Evolutionary conservation across 2,888 invertebrate genomes (phyloP).

Genomic region (Cylloceria caligata): DNA sequence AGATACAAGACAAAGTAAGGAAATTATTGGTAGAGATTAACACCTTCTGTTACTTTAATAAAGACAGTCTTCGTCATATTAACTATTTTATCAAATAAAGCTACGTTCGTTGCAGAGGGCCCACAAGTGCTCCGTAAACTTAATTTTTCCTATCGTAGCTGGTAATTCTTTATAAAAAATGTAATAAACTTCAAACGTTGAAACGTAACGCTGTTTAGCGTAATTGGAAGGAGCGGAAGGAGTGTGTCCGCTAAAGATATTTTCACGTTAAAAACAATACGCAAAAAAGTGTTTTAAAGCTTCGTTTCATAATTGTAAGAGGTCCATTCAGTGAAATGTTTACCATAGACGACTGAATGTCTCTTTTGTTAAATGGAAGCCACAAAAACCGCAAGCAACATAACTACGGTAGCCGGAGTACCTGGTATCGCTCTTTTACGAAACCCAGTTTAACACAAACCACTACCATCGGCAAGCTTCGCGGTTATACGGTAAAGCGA

Average conservation of each 20-base stretch:
- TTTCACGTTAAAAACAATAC: neutral
- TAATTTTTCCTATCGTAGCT: too few relatives aligned
- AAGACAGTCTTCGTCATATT: neutral
- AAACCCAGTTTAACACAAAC: neutral
- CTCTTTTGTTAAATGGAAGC: neutral
- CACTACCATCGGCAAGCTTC: conserved; percentile 9
- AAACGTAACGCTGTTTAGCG: too few relatives aligned
- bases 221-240: too few relatives aligned
- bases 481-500: conserved; percentile 27
- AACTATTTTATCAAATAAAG: too few relatives aligned
- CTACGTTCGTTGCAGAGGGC: too few relatives aligned
- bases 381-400: conserved; percentile 10
- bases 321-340: neutral
- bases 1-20: neutral
- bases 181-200: too few relatives aligned
- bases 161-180: too few relatives aligned
- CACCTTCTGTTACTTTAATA: neutral
- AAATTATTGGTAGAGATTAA: neutral
- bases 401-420: neutral
- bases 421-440: conserved; percentile 4
- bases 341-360: conserved; percentile 1
- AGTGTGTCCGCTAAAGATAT: too few relatives aligned
- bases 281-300: neutral
- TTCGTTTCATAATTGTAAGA: neutral
- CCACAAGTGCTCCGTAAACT: too few relatives aligned